Base-by-base conservation (phyloP, 2,113 vertebrate species). In the Martes martes region DNA sequence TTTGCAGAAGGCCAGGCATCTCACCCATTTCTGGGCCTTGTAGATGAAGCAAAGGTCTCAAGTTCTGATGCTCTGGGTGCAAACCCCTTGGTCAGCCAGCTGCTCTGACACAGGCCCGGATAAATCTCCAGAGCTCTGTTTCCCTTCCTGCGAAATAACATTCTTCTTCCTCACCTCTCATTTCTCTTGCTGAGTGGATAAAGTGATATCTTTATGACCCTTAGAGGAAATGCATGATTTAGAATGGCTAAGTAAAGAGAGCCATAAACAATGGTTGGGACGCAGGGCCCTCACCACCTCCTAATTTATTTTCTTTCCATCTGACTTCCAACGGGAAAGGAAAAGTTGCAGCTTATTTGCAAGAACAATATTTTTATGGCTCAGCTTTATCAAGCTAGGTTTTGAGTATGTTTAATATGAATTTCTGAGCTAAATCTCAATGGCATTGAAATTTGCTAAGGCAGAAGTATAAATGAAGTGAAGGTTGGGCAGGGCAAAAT, bases 261-360 rank as follows among this genome's bases (percentile, higher is more conserved):
- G 86, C n/a, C 39, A 50, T 93, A 93, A 97, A 97, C 92, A 98
- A 96, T 96, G 92, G 95, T 94, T 97, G 73, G 36, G 31, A 97
- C 86, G 92, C 93, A 89, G 93, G 89, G 52, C 76, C 39, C 59
- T 97, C 2, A 0, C 79, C 65, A 91, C 67, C 83, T 94, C 93
- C 91, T 96, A 95, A 98, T 98, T 97, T 98, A 98, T 98, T 98
- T 97, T 96, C 71, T 96, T 50, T 95, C 92, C 69, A 85, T 97
- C 28, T 95, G 73, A 97, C 91, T 98, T 93, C 73, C 89, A 67
- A 94, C 3, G 24, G 94, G 84, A 97, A 94, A 92, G 74, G 36
- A 97, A 89, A 97, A 73, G 79, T 94, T 98, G 84, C 93, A 96
- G 36, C 94, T 97, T 97, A 96, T 96, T 98, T 96, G 52, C 87